Evolutionary conservation across 2,113 vertebrate genomes (phyloP).

Genomic region (Vulpes lagopus): DNA sequence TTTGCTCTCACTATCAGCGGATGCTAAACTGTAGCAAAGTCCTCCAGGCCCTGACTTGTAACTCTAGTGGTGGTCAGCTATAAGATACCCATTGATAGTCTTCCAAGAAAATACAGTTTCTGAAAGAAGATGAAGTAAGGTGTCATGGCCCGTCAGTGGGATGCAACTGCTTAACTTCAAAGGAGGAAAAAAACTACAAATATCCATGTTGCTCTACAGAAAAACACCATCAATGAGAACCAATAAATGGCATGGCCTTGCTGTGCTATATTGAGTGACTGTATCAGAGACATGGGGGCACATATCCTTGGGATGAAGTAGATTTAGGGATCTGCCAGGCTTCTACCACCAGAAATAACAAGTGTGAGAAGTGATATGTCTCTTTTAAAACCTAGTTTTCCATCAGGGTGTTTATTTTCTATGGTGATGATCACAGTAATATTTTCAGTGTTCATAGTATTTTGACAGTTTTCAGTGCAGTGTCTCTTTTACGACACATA

Average conservation of each 20-base stretch:
- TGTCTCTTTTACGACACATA: background rate
- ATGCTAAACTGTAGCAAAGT: background rate
- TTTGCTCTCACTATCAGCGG: background rate
- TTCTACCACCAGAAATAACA: background rate
- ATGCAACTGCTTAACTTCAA: background rate
- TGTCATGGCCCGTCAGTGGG: background rate
- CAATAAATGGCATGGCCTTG: background rate
- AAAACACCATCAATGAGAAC: background rate
- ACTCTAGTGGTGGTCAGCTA: background rate
- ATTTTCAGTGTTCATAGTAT: background rate
- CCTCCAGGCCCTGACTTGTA: background rate
- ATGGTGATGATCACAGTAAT: background rate
- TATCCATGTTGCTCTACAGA: background rate
- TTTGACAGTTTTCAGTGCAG: background rate
- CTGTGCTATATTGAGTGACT: background rate
- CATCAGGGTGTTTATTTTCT: background rate
- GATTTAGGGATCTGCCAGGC: background rate
- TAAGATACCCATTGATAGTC: background rate
- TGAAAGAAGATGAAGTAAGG: background rate
- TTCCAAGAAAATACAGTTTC: background rate
- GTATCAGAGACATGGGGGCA: background rate
- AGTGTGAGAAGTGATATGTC: background rate
- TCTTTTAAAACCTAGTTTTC: background rate
- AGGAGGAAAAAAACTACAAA: background rate
- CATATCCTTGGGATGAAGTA: background rate